A percentile compares a stretch with the other conserved stretches of the same genome.
These are phyloP conservation scores for Anarhynchus alexandrinus DNA, from an alignment of 2,113 vertebrate genomes.

Conservation along the genomic window DNA sequence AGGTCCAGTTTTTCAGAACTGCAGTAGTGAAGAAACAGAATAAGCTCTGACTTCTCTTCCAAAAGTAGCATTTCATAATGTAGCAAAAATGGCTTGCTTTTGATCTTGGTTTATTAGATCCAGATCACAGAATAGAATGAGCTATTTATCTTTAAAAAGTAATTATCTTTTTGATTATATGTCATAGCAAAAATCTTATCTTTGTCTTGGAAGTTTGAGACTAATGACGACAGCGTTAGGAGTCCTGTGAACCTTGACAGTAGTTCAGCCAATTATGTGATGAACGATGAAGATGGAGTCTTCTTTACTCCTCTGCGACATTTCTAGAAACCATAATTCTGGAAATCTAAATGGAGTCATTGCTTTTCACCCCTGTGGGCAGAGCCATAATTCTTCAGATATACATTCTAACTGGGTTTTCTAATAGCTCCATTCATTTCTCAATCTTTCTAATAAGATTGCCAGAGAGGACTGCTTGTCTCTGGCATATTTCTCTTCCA, in stretches of 20 bases:
- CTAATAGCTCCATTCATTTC: conserved; percentile 40
- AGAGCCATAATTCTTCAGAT: conserved; percentile 44
- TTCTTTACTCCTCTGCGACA: not conserved
- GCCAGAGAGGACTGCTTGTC: conserved; percentile 31
- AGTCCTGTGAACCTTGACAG: conserved; percentile 28
- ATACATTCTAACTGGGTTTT: conserved; percentile 1
- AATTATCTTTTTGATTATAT: conserved; percentile 58
- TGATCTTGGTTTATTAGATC: conserved; percentile 51
- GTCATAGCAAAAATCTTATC: conserved; percentile 54
- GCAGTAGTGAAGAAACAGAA: not conserved
- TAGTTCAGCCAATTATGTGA: conserved; percentile 53
- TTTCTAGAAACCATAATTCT: conserved; percentile 24
- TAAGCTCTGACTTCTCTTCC: not conserved
- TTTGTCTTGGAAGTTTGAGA: conserved; percentile 40
- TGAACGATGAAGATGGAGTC: conserved; percentile 29
- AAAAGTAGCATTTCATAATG: conserved; percentile 8
- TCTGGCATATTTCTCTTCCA: conserved; percentile 23
- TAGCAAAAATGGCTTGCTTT: not conserved
- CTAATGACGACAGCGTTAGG: conserved; percentile 25
- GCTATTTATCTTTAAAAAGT: conserved; percentile 59
- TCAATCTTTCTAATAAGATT: conserved; percentile 48
- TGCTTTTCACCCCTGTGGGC: conserved; percentile 19
- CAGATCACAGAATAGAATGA: not conserved
- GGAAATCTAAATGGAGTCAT: conserved; percentile 37
- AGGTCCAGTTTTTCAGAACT: not conserved